A percentile compares a stretch with the other conserved stretches of the same genome.
These are phyloP conservation scores for Orestias chungarensis DNA, from an alignment of 2,797 vertebrate species.

Conservation along the genomic window DNA sequence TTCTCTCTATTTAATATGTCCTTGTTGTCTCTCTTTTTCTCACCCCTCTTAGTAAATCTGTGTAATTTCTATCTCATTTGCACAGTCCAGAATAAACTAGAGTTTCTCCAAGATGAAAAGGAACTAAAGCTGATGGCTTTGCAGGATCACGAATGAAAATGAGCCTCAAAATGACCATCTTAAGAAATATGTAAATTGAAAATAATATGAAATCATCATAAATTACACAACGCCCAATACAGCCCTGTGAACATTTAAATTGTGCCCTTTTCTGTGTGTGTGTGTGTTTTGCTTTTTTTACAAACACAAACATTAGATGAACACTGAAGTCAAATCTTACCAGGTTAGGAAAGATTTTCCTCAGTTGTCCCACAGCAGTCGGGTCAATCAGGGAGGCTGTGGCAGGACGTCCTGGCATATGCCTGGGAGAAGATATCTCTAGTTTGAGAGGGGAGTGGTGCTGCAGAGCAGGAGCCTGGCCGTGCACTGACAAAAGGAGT, in stretches of 20 bases:
- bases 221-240: neutral
- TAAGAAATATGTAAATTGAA: neutral
- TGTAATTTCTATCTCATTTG: slow-evolving; percentile 13
- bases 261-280: neutral
- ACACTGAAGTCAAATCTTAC: slow-evolving; percentile 43
- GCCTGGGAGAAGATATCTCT: slow-evolving; percentile 57
- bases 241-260: neutral
- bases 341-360: slow-evolving; percentile 48
- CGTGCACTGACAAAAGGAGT: slow-evolving; percentile 52
- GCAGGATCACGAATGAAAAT: slow-evolving; percentile 11
- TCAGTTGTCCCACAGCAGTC: slow-evolving; percentile 30
- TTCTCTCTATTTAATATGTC: neutral
- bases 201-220: slow-evolving; percentile 14
- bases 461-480: slow-evolving; percentile 45
- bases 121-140: slow-evolving; percentile 37
- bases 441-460: slow-evolving; percentile 70
- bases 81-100: slow-evolving; percentile 17
- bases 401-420: slow-evolving; percentile 13
- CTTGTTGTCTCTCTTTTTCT: slow-evolving; percentile 4
- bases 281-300: too few species aligned
- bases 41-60: neutral
- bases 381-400: slow-evolving; percentile 48
- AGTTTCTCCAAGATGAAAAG: slow-evolving; percentile 35
- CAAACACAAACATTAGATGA: neutral
- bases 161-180: slow-evolving; percentile 24